Percentiles rank a stretch among this genome's conserved stretches.
Evolutionary conservation across 2,113 vertebrate species (phyloP).

Genomic region (Melanerpes aurifrons): DNA sequence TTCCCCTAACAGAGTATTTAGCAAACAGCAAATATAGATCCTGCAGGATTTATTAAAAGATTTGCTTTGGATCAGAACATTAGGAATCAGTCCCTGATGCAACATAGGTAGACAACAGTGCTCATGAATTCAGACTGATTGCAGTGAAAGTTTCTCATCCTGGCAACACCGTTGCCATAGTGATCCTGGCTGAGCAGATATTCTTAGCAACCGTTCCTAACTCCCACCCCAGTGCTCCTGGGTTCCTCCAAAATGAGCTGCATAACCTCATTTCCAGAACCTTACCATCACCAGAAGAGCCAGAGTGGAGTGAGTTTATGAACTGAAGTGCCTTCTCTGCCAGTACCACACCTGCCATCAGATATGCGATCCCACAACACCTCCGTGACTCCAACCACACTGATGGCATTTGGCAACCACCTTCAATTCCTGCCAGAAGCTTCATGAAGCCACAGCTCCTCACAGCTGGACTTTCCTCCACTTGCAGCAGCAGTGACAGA

Average conservation of each 20-base stretch:
- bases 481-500: neutral
- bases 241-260: slow-evolving; percentile 46
- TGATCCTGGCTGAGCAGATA: slow-evolving; percentile 63
- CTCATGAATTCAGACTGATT: slow-evolving; percentile 42
- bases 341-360: neutral
- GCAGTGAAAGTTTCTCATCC: slow-evolving; percentile 62
- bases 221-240: slow-evolving; percentile 27
- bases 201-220: slow-evolving; percentile 79
- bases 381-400: neutral
- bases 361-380: neutral
- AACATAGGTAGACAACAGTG: slow-evolving; percentile 33
- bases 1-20: neutral
- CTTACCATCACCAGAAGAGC: neutral
- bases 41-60: neutral
- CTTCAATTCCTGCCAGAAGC: rapidly evolving
- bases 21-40: rapidly evolving
- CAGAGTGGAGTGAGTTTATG: neutral
- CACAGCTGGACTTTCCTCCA: neutral
- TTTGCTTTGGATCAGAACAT: neutral
- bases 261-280: slow-evolving; percentile 25
- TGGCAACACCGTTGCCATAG: slow-evolving; percentile 80
- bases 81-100: neutral
- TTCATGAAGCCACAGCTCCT: neutral
- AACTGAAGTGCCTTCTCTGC: neutral
- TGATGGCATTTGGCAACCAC: rapidly evolving